phyloP scores from a whole-genome alignment of 2,888 invertebrate genomes.

The Neuroscelio doddi region DNA sequence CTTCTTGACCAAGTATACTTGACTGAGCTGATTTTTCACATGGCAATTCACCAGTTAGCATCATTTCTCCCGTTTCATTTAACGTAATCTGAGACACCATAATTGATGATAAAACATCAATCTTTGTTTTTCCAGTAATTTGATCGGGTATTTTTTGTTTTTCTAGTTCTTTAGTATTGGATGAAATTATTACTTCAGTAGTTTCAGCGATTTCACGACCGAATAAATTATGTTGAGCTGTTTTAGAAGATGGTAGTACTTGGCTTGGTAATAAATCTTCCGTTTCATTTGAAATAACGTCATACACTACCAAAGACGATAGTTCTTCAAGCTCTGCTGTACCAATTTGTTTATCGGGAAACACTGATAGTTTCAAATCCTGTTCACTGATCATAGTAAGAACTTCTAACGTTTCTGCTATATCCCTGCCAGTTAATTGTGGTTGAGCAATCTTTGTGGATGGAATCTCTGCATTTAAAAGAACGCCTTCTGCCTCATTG shows the following conservation, averaged over 20 bases:
- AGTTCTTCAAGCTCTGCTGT: slow-evolving; percentile 50
- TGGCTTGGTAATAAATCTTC: slow-evolving; percentile 30
- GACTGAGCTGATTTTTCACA: slow-evolving; percentile 57
- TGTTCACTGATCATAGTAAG: slow-evolving; percentile 57
- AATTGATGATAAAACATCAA: slow-evolving; percentile 53
- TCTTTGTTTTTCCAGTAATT: slow-evolving; percentile 49
- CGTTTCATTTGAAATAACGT: slow-evolving; percentile 36
- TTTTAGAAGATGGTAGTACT: slow-evolving; percentile 58
- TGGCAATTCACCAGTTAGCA: slow-evolving; percentile 53
- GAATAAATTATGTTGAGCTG: slow-evolving; percentile 63
- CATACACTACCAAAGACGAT: slow-evolving; percentile 40
- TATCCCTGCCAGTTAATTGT: slow-evolving; percentile 62
- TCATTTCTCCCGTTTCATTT: slow-evolving; percentile 47
- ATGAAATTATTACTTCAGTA: slow-evolving; percentile 49
- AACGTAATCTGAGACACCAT: slow-evolving; percentile 55
- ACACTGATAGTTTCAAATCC: slow-evolving; percentile 52
- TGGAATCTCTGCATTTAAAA: slow-evolving; percentile 43
- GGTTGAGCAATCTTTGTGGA: slow-evolving; percentile 57
- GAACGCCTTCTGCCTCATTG: slow-evolving; percentile 54
- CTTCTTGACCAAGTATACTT: slow-evolving; percentile 61
- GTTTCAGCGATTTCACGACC: slow-evolving; percentile 61
- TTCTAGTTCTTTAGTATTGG: slow-evolving; percentile 34
- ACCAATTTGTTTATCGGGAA: slow-evolving; percentile 54
- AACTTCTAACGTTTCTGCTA: slow-evolving; percentile 65
- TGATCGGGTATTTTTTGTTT: slow-evolving; percentile 34